Conservation (phyloP, 2,113 vertebrate species). For the Chaetodon auriga region DNA sequence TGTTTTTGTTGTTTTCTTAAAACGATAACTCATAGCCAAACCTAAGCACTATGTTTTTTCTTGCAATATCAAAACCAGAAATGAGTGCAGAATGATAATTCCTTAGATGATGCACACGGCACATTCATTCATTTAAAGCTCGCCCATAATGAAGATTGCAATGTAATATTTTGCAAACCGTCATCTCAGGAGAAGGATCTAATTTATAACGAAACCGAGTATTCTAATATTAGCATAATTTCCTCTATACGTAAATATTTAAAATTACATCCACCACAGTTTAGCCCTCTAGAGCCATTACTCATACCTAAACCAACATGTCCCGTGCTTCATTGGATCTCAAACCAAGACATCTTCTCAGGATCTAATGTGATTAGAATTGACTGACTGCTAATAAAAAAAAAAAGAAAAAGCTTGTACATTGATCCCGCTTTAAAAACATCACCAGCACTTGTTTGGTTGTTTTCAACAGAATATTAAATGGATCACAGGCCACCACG, state of each 20-base stretch:
- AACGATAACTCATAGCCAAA: conserved; percentile 4
- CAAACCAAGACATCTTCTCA: conserved; percentile 71
- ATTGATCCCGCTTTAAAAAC: conserved; percentile 76
- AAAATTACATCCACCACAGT: conserved; percentile 63
- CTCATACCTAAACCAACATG: conserved; percentile 77
- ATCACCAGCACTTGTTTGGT: conserved; percentile 70
- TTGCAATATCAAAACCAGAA: neutral
- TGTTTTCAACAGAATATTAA: conserved; percentile 70
- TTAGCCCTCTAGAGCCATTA: conserved; percentile 67
- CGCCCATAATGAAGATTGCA: conserved; percentile 23
- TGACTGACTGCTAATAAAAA: conserved; percentile 66
- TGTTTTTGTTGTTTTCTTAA: neutral
- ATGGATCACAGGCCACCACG: conserved; percentile 37
- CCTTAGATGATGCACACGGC: neutral
- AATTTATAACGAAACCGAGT: conserved; percentile 66
- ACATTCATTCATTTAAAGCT: conserved; percentile 27
- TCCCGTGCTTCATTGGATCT: conserved; percentile 65
- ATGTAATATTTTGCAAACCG: conserved; percentile 44
- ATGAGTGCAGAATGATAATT: conserved; percentile 1
- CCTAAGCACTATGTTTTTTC: neutral
- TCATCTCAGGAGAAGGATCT: conserved; percentile 52
- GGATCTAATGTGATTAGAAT: conserved; percentile 83
- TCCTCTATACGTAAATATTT: conserved; percentile 59
- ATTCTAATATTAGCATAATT: conserved; percentile 71
- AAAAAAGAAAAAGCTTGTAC: conserved; percentile 78